Percentiles rank a stretch among this genome's conserved stretches.
phyloP scores from a whole-genome alignment of 2,888 invertebrate genomes.

The Encarsia formosa region DNA sequence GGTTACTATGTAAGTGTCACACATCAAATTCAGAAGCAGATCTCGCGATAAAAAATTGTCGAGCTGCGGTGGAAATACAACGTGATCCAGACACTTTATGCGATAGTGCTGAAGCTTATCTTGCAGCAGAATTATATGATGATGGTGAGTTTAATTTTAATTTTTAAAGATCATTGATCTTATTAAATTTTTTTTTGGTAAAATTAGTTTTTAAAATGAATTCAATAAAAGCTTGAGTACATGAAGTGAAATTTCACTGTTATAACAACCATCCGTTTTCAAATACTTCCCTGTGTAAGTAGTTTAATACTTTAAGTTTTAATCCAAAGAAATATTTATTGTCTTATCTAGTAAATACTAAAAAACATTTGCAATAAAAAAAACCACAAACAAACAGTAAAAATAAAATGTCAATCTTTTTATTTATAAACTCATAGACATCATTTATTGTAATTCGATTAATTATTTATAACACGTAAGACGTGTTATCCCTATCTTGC shows the following conservation, averaged over 20 bases:
- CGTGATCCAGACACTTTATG: constrained; percentile 76
- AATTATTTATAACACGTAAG: neutral
- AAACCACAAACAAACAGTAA: too few species aligned
- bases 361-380: too few species aligned
- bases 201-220: too few species aligned
- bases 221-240: too few species aligned
- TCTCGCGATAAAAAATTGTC: constrained; percentile 74
- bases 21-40: constrained; percentile 65
- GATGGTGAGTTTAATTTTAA: constrained; percentile 59
- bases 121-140: constrained; percentile 85
- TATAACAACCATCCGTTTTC: neutral
- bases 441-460: neutral
- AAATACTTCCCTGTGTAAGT: too few species aligned
- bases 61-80: constrained; percentile 70
- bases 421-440: too few species aligned
- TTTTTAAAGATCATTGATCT: neutral
- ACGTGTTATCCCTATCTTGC: too few species aligned
- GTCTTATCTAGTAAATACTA: too few species aligned
- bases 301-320: too few species aligned
- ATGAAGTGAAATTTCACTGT: too few species aligned
- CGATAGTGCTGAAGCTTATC: constrained; percentile 88
- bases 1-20: constrained; percentile 78
- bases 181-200: neutral
- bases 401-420: too few species aligned
- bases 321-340: too few species aligned